Percentiles rank a stretch among this genome's conserved stretches.
phyloP scores from a whole-genome alignment of 2,888 invertebrate genomes.

The Psylliodes chrysocephalus region DNA sequence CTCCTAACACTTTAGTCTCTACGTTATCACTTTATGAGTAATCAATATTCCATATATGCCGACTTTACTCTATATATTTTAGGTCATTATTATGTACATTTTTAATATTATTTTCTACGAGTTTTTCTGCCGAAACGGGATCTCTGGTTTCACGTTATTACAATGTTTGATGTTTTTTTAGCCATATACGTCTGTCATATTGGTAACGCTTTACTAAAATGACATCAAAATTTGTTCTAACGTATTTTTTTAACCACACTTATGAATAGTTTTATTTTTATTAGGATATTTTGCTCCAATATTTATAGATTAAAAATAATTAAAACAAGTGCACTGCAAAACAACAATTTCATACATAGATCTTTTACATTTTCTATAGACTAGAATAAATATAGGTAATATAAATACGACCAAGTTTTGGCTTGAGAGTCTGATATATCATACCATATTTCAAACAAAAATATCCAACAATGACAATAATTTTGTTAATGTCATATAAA shows the following conservation, averaged over 20 bases:
- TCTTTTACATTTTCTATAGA: constrained; percentile 8
- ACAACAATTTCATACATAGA: constrained; percentile 9
- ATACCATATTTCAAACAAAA: no score
- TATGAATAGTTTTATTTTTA: neutral
- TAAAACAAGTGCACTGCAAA: constrained; percentile 5
- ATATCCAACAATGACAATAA: no score
- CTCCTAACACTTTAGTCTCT: no score
- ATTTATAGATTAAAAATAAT: no score
- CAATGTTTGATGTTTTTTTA: neutral
- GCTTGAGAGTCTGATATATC: no score
- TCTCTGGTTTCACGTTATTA: neutral
- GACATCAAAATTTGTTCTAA: neutral
- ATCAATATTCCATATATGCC: no score
- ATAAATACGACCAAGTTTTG: neutral
- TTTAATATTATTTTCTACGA: neutral
- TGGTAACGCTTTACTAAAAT: neutral
- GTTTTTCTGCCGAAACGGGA: constrained; percentile 18
- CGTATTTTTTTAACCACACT: neutral
- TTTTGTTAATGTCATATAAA: no score
- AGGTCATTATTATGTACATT: no score
- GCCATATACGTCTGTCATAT: neutral
- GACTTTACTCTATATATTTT: no score
- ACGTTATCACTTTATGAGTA: no score
- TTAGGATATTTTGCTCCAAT: constrained; percentile 13
- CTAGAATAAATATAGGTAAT: constrained; percentile 21